Percentiles rank a stretch among this genome's conserved stretches.
Conservation (phyloP, 2,113 vertebrate species). For the Muscicapa adusta region DNA sequence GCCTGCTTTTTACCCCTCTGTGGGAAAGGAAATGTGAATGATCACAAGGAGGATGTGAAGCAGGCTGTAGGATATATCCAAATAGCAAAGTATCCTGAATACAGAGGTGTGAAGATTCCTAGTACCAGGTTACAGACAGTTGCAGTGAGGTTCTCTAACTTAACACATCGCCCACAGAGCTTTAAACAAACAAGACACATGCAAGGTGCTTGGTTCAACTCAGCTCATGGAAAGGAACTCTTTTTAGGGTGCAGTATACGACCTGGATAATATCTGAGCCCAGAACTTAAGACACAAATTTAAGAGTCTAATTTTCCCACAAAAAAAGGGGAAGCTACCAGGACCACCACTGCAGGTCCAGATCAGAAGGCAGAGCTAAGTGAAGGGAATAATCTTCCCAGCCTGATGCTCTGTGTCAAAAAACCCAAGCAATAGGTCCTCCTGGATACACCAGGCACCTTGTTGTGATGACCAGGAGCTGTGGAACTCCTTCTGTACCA, state of each 20-base stretch:
- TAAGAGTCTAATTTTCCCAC: background rate
- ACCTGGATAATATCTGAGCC: background rate
- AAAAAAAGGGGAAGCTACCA: background rate
- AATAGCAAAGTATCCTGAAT: background rate
- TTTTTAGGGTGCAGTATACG: background rate
- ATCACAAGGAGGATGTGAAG: background rate
- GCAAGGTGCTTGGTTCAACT: background rate
- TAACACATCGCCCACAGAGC: background rate
- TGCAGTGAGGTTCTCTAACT: background rate
- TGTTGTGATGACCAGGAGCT: background rate
- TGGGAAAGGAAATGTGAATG: background rate
- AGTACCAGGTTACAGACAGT: background rate
- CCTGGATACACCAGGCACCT: background rate
- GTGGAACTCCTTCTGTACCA: background rate
- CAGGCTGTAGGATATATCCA: background rate
- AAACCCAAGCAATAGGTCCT: background rate
- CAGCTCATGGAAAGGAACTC: background rate
- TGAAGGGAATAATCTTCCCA: background rate
- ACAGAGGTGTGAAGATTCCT: background rate
- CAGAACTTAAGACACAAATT: background rate
- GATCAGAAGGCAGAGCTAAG: background rate
- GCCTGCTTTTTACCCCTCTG: background rate
- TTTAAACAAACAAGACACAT: background rate
- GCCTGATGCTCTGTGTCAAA: background rate
- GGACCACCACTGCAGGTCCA: background rate